A percentile compares a stretch with the other conserved stretches of the same genome.
phyloP scores from a whole-genome alignment of 1,140 invertebrate species.

The Aphaenogaster rudis region DNA sequence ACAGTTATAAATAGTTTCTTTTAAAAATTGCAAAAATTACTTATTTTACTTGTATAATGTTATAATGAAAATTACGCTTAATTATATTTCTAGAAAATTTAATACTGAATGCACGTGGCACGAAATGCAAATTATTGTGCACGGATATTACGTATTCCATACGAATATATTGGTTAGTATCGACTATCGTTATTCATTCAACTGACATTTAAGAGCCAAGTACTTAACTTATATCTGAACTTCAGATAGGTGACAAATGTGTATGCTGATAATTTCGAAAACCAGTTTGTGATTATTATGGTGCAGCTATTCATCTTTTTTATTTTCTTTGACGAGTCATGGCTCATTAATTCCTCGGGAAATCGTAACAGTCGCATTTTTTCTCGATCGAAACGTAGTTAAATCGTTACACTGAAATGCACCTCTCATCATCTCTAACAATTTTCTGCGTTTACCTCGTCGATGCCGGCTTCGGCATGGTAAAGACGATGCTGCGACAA shows the following conservation, averaged over 20 bases:
- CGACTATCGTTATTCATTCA: not conserved
- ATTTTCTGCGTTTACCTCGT: slow-evolving; percentile 42
- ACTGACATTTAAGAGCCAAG: not conserved
- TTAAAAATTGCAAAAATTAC: not conserved
- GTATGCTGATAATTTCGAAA: slow-evolving; percentile 7
- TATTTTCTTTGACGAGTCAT: not conserved
- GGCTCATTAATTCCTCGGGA: not conserved
- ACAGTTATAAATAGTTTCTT: not conserved
- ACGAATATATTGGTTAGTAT: not conserved
- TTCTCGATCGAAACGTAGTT: not conserved
- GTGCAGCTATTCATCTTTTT: not conserved
- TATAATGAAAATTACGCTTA: not conserved
- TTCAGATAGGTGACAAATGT: slow-evolving; percentile 24
- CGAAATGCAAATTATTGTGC: not conserved
- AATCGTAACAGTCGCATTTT: slow-evolving; percentile 8
- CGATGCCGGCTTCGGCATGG: not conserved
- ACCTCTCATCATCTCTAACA: slow-evolving; percentile 19
- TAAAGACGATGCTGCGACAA: slow-evolving; percentile 57
- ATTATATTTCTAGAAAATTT: not conserved
- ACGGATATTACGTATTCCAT: not conserved
- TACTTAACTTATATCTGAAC: slow-evolving; percentile 23
- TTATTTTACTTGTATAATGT: not conserved
- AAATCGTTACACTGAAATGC: slow-evolving; percentile 23
- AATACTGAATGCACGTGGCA: slow-evolving; percentile 8
- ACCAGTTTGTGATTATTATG: slow-evolving; percentile 5